A percentile compares a stretch with the other conserved stretches of the same genome.
Conservation (phyloP, 1,140 invertebrate genomes). For the Temnothorax curvispinosus region DNA sequence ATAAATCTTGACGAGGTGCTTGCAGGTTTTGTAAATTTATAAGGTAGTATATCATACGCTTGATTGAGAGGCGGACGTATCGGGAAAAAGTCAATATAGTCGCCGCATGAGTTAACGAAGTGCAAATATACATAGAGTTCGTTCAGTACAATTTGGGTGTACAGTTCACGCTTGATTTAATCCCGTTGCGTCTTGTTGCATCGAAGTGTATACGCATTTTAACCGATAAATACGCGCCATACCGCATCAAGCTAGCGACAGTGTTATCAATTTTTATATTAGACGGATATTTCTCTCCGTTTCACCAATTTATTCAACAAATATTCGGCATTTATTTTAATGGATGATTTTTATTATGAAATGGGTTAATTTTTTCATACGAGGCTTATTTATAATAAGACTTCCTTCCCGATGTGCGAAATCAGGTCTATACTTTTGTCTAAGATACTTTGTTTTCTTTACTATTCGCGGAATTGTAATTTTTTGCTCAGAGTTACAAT, state of each 20-base stretch:
- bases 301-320: slow-evolving; percentile 1
- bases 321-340: slow-evolving; percentile 5
- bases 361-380: neutral
- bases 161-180: slow-evolving; percentile 1
- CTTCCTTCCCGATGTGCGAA: neutral
- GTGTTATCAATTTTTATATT: slow-evolving; percentile 4
- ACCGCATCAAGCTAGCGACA: neutral
- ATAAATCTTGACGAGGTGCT: neutral
- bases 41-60: neutral
- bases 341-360: neutral
- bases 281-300: neutral
- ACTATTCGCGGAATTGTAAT: neutral
- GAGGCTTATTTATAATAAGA: neutral
- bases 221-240: neutral
- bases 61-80: neutral
- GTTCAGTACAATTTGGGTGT: neutral
- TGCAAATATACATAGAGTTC: slow-evolving; percentile 9
- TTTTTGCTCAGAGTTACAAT: neutral
- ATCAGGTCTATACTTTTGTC: neutral
- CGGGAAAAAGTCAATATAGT: neutral
- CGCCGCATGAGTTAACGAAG: slow-evolving; percentile 6
- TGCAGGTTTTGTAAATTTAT: neutral
- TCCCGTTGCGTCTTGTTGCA: neutral
- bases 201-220: neutral
- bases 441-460: neutral